Evolutionary conservation across 2,797 vertebrate species (phyloP), one percentile per base, ranked within the genome.

Genomic region (Ctenochaetus hawaiiensis): DNA sequence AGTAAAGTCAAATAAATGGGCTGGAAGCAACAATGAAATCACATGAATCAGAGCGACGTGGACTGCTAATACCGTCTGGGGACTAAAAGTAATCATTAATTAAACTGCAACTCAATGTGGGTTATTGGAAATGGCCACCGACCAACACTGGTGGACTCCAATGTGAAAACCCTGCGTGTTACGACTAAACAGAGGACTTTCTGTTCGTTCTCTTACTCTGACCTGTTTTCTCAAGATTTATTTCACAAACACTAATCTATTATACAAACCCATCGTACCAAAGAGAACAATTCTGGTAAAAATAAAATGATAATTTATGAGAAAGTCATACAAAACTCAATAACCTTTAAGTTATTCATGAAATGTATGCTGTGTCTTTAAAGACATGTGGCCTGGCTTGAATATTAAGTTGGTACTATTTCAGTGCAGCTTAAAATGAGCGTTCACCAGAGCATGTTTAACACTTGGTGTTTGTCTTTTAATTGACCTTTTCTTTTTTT

Each of bases 401-500:
- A 72, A 75, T 64, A 74, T 52, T 37, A 75, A 20, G 37, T 59
- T 5, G 43, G 13, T 76, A 77, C 13, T 67, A 44, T 70, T 67
- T 91, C 88, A 87, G 83, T 82, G 91, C 85, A 81, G 82, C 63
- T 6, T 53, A 57, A 48, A 56, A 63, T 60, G 20, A 61, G 44
- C 1, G 22, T 47, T 73, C 30, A 34, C 30, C 30, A 34, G 48
- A 71, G 75, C 66, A 61, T 6, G 67, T 64, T 77, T 70, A 83
- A 89, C 84, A 58, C 65, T 43, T 17, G 43, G 56, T 71, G 65
- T 22, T 26, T 52, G 47, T 67, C 56, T 62, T 75, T 81, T 62
- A 67, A 65, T 69, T 90, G 84, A 92, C 89, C 85, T 90, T 75
- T 76, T 83, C 61, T 34, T 34, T 6, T 34, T 69, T 63, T 67